phyloP scores from a whole-genome alignment of 2,888 invertebrate species.

The Liopterus haemorrhoidalis region DNA sequence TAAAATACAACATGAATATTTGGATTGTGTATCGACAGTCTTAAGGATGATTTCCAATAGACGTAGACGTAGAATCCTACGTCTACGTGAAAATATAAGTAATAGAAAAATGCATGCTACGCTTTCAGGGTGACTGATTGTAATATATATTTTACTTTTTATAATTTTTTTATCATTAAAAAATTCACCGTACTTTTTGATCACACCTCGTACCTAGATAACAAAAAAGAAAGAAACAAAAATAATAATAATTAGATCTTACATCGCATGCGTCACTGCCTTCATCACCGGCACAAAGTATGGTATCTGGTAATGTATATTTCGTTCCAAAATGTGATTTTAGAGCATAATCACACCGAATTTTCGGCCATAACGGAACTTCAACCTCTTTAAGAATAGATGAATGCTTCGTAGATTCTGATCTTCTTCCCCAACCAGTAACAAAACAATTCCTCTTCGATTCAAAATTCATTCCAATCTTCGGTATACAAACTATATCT shows the following conservation, averaged over 20 bases:
- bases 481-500: slow-evolving; percentile 13
- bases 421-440: slow-evolving; percentile 19
- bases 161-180: no score
- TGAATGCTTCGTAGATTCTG: slow-evolving; percentile 6
- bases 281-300: slow-evolving; percentile 17
- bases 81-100: no score
- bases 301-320: slow-evolving; percentile 12
- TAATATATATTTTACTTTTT: no score
- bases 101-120: no score
- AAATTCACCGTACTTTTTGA: no score
- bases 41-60: no score
- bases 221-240: not conserved
- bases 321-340: slow-evolving; percentile 16
- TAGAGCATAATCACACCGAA: slow-evolving; percentile 15
- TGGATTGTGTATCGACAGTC: no score
- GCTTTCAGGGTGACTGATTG: no score
- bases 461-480: slow-evolving; percentile 6
- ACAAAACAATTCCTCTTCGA: slow-evolving; percentile 16
- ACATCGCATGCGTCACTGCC: slow-evolving; percentile 20
- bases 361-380: slow-evolving; percentile 17
- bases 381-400: slow-evolving; percentile 17
- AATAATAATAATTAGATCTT: slow-evolving; percentile 1
- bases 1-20: no score
- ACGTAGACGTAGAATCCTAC: no score
- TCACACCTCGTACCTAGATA: no score